Evolutionary conservation across 2,888 invertebrate genomes (phyloP).

Genomic region (Pseudolycoriella hygida): DNA sequence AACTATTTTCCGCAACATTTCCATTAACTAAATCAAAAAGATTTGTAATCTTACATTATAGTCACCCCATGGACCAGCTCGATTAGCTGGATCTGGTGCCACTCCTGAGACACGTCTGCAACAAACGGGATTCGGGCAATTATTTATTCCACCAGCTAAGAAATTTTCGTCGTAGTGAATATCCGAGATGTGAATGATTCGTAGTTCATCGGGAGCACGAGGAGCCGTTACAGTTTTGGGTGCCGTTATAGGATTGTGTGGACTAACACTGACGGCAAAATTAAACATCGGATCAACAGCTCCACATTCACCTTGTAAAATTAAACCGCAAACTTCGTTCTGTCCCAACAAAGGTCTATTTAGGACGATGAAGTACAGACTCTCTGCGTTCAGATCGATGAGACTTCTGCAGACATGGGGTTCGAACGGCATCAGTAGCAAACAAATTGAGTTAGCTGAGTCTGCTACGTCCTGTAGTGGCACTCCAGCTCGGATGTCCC

Average conservation of each 20-base stretch:
- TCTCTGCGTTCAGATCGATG: too few species aligned
- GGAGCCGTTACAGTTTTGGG: slow-evolving; percentile 18
- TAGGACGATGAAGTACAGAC: too few species aligned
- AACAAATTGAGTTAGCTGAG: too few species aligned
- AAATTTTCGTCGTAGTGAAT: slow-evolving; percentile 66
- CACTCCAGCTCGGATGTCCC: too few species aligned
- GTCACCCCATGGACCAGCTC: background rate
- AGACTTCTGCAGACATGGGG: too few species aligned
- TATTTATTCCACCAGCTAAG: slow-evolving; percentile 42
- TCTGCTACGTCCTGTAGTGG: too few species aligned
- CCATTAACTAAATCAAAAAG: too few species aligned
- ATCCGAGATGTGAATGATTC: slow-evolving; percentile 29
- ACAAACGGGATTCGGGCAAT: slow-evolving; percentile 60
- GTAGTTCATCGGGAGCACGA: slow-evolving; percentile 11
- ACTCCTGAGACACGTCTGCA: slow-evolving; percentile 35
- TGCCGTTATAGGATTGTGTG: slow-evolving; percentile 10
- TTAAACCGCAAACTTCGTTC: slow-evolving; percentile 18
- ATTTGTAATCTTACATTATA: too few species aligned
- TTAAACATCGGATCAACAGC: slow-evolving; percentile 16
- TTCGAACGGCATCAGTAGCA: too few species aligned
- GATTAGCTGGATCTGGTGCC: slow-evolving; percentile 18
- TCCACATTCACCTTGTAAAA: slow-evolving; percentile 19
- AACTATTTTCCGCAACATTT: too few species aligned
- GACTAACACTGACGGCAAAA: slow-evolving; percentile 17
- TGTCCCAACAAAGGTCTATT: too few species aligned